phyloP scores from a whole-genome alignment of 2,113 vertebrate species.

The Anhinga anhinga region DNA sequence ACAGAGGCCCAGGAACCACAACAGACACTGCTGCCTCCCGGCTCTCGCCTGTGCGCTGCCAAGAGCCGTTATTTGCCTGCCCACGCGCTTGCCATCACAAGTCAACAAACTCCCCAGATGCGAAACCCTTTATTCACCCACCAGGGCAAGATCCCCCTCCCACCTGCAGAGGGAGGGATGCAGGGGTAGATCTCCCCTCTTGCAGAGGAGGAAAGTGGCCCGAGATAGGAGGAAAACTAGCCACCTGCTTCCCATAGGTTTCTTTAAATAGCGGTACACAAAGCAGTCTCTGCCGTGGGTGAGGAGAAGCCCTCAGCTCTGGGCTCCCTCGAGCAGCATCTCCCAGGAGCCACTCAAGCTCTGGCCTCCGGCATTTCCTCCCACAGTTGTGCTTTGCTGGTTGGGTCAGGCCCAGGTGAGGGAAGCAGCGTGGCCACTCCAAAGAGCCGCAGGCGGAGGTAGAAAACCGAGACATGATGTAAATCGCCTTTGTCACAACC shows the following conservation, averaged over 20 bases:
- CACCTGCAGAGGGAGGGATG: not conserved
- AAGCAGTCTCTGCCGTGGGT: not conserved
- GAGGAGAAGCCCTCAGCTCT: not conserved
- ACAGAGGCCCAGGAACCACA: conserved; percentile 13
- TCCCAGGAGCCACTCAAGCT: not conserved
- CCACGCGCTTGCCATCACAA: not conserved
- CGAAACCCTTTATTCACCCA: conserved; percentile 27
- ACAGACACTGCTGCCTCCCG: not conserved
- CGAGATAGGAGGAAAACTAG: not conserved
- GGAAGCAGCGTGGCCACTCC: not conserved
- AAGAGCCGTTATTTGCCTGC: conserved; percentile 31
- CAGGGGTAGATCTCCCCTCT: not conserved
- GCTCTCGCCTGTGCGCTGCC: not conserved
- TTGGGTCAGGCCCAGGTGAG: not conserved
- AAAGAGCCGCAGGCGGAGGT: not conserved
- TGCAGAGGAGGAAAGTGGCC: not conserved
- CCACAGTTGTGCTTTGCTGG: not conserved
- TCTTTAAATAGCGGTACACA: not conserved
- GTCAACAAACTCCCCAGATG: not conserved
- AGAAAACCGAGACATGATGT: not conserved
- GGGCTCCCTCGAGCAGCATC: accelerated
- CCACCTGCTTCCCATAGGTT: not conserved
- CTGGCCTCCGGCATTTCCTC: not conserved
- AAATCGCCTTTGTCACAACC: not conserved
- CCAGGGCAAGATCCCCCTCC: not conserved